These are phyloP conservation scores for Arge pagana DNA, from an alignment of 2,888 invertebrate species.

Conservation along the genomic window DNA sequence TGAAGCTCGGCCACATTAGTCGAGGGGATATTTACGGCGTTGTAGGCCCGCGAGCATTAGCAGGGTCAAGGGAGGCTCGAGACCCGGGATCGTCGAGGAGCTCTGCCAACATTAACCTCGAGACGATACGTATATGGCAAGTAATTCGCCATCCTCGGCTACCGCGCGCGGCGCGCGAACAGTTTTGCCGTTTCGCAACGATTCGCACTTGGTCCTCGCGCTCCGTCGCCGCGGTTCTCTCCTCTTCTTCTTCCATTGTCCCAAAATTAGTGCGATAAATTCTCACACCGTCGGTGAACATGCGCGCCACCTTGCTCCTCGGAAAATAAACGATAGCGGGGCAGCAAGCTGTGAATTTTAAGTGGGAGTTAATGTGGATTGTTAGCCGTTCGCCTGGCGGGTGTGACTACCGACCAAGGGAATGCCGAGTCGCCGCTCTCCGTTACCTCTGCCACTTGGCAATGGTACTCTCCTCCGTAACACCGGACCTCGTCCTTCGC, in stretches of 20 bases:
- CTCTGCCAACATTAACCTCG: slow-evolving; percentile 36
- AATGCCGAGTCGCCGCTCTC: too few species aligned
- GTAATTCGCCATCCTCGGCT: slow-evolving; percentile 44
- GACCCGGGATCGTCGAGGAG: slow-evolving; percentile 17
- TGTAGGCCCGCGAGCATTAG: slow-evolving; percentile 38
- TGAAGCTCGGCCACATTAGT: slow-evolving; percentile 50
- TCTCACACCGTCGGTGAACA: slow-evolving; percentile 26
- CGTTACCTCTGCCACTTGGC: too few species aligned
- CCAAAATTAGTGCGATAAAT: slow-evolving; percentile 49
- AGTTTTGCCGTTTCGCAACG: slow-evolving; percentile 20
- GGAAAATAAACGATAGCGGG: background rate
- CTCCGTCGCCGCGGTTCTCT: slow-evolving; percentile 23
- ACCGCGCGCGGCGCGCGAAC: slow-evolving; percentile 15
- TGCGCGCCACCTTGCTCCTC: slow-evolving; percentile 14
- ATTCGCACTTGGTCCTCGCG: slow-evolving; percentile 13
- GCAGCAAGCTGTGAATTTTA: slow-evolving; percentile 29
- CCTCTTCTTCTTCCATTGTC: too few species aligned
- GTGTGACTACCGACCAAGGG: too few species aligned
- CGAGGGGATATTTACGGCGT: slow-evolving; percentile 48
- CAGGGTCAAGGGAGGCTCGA: slow-evolving; percentile 25
- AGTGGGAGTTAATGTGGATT: slow-evolving; percentile 27
- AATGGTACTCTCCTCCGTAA: too few species aligned
- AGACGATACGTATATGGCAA: slow-evolving; percentile 41
- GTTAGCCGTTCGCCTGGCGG: background rate
- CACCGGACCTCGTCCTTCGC: too few species aligned